Percentiles rank a stretch among this genome's conserved stretches.
Conservation (phyloP, 2,113 vertebrate genomes). For the Lamprologus speciosus region DNA sequence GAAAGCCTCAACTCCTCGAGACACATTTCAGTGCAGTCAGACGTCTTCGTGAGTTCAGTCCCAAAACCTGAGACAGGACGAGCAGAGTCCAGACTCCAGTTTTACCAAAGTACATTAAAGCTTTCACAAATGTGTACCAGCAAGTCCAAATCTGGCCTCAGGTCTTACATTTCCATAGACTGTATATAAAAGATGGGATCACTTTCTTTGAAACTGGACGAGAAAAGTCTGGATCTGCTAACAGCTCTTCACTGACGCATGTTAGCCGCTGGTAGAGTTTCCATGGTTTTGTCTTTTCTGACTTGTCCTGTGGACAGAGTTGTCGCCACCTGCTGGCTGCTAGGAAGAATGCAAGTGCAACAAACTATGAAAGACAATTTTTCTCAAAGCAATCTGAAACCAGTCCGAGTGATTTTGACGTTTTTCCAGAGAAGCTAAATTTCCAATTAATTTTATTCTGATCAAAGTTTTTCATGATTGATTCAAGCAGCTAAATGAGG, state of each 20-base stretch:
- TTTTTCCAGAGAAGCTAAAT: not conserved
- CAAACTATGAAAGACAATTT: not conserved
- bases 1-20: not conserved
- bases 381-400: not conserved
- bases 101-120: not conserved
- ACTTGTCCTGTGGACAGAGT: fast-evolving
- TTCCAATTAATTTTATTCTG: not conserved
- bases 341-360: not conserved
- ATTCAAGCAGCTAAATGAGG: not conserved
- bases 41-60: not conserved
- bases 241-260: not conserved
- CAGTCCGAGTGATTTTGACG: not conserved
- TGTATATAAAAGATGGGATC: not conserved
- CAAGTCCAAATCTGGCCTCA: not conserved
- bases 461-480: not conserved
- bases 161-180: not conserved
- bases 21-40: not conserved
- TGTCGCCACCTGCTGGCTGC: not conserved
- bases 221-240: not conserved
- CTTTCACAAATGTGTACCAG: not conserved
- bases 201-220: not conserved
- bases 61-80: not conserved
- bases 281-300: not conserved
- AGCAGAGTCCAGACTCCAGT: not conserved
- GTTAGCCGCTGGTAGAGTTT: not conserved